Evolutionary conservation across 1,140 invertebrate genomes (phyloP).

Genomic region (Nebria ingens): DNA sequence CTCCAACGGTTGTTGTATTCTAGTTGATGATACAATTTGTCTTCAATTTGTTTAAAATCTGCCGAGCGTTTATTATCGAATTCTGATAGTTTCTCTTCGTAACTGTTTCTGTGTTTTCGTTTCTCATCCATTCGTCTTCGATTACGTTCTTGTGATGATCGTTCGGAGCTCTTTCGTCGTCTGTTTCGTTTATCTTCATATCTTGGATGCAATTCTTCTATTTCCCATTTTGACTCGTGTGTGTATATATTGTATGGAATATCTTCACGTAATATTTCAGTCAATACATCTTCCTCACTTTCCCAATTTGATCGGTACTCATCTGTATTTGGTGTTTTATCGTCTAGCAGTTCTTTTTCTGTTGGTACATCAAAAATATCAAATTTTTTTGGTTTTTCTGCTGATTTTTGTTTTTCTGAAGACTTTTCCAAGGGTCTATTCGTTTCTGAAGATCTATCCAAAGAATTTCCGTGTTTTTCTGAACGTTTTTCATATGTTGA

Average conservation of each 20-base stretch:
- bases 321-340: conserved; percentile 25
- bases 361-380: background rate
- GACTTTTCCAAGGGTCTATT: conserved; percentile 10
- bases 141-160: background rate
- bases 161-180: background rate
- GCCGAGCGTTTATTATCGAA: background rate
- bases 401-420: conserved; percentile 12
- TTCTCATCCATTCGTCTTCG: background rate
- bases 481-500: no score
- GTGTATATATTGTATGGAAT: background rate
- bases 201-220: conserved; percentile 15
- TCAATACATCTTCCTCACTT: conserved; percentile 20
- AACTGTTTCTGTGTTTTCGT: background rate
- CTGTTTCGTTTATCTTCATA: conserved; percentile 6
- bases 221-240: conserved; percentile 14
- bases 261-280: background rate
- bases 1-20: background rate
- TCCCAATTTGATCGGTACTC: conserved; percentile 29
- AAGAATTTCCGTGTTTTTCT: no score
- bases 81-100: background rate
- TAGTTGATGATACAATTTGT: background rate
- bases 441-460: no score
- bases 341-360: conserved; percentile 11
- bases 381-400: background rate
- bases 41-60: background rate